phyloP scores from a whole-genome alignment of 2,113 vertebrate genomes.

The Austrofundulus limnaeus region DNA sequence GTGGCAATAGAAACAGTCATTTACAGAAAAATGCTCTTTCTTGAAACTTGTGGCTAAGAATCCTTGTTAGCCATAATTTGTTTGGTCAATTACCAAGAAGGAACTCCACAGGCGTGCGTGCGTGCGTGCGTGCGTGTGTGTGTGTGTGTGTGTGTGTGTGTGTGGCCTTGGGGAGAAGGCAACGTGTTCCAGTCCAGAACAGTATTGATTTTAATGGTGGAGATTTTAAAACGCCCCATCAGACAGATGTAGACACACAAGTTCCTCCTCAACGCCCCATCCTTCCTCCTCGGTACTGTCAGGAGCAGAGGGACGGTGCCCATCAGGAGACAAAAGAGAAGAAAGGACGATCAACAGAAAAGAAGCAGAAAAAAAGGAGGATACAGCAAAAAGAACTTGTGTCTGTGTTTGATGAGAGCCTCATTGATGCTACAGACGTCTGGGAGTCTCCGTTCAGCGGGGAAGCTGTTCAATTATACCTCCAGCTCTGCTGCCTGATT shows the following conservation, averaged over 20 bases:
- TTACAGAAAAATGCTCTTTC: conserved; percentile 21
- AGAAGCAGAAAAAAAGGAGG: conserved; percentile 23
- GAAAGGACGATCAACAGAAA: conserved; percentile 2
- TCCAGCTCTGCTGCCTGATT: conserved; percentile 56
- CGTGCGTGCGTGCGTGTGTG: background rate
- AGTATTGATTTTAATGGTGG: conserved; percentile 68
- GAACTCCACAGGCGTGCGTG: conserved; percentile 34
- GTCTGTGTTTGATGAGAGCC: conserved; percentile 50
- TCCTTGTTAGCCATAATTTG: conserved; percentile 55
- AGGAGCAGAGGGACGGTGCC: conserved; percentile 11
- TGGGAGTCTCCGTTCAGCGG: conserved; percentile 56
- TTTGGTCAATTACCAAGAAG: conserved; percentile 71
- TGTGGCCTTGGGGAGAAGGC: conserved; percentile 29
- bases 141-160: conserved; percentile 16
- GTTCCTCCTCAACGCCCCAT: background rate
- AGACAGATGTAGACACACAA: conserved; percentile 17
- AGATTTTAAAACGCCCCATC: conserved; percentile 65
- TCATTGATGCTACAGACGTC: conserved; percentile 60
- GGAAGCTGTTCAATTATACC: conserved; percentile 64
- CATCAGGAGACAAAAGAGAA: conserved; percentile 11
- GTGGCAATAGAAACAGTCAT: no score
- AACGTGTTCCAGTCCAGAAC: conserved; percentile 66
- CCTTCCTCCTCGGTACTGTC: background rate
- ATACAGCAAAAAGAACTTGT: conserved; percentile 32
- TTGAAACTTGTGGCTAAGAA: conserved; percentile 32